Percentiles rank a stretch among this genome's conserved stretches.
Conservation (phyloP, 2,888 invertebrate species). For the Spisula subtruncata region DNA sequence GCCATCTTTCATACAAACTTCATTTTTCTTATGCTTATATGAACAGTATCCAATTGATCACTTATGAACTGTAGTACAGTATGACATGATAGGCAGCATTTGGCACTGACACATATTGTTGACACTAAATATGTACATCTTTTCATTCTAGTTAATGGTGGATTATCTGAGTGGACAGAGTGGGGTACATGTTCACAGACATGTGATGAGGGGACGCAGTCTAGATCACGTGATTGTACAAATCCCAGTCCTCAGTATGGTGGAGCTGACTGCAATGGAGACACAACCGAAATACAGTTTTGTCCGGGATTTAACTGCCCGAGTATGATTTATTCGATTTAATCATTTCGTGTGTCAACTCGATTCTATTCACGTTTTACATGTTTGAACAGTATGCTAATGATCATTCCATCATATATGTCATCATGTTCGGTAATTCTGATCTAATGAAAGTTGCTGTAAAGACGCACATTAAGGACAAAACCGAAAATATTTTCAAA, state of each 20-base stretch:
- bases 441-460: too few species aligned
- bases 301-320: slow-evolving; percentile 41
- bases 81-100: too few species aligned
- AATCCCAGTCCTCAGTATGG: slow-evolving; percentile 52
- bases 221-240: slow-evolving; percentile 34
- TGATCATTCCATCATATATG: too few species aligned
- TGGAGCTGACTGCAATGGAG: slow-evolving; percentile 32
- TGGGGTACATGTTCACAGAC: slow-evolving; percentile 22
- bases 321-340: not conserved
- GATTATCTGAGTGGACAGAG: not conserved
- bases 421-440: not conserved
- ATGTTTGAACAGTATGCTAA: not conserved
- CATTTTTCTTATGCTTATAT: too few species aligned
- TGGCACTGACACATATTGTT: too few species aligned
- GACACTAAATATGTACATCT: too few species aligned
- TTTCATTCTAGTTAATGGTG: slow-evolving; percentile 5
- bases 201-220: slow-evolving; percentile 40
- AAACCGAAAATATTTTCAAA: not conserved
- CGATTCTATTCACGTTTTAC: too few species aligned
- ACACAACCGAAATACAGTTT: not conserved
- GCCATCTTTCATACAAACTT: too few species aligned
- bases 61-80: too few species aligned
- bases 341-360: not conserved
- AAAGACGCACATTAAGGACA: too few species aligned
- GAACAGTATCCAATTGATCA: too few species aligned